A percentile compares a stretch with the other conserved stretches of the same genome.
phyloP scores from a whole-genome alignment of 2,113 vertebrate genomes.

The Ammospiza caudacuta region DNA sequence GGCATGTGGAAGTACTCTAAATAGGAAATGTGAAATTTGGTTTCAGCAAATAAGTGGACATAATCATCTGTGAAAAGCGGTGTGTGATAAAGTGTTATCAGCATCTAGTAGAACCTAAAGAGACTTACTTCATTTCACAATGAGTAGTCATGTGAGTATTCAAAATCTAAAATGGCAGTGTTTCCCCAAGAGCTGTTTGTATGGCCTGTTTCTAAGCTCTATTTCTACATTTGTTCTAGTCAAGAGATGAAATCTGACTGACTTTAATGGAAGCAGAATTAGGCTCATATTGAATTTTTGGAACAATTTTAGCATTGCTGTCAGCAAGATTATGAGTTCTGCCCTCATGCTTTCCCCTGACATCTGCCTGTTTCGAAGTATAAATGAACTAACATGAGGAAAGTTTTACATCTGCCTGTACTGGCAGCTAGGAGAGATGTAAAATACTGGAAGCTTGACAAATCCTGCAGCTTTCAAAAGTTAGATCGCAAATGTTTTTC shows the following conservation, averaged over 20 bases:
- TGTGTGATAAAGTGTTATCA: neutral
- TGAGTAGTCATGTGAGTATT: neutral
- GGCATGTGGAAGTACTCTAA: neutral
- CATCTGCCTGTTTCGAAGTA: slow-evolving; percentile 44
- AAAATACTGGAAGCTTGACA: slow-evolving; percentile 46
- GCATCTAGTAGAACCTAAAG: neutral
- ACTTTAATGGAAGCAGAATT: slow-evolving; percentile 38
- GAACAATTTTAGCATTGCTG: slow-evolving; percentile 11
- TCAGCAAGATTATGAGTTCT: slow-evolving; percentile 42
- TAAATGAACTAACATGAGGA: slow-evolving; percentile 27
- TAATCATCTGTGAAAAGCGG: neutral
- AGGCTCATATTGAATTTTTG: slow-evolving; percentile 43
- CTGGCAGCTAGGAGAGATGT: slow-evolving; percentile 2
- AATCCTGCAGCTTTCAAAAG: slow-evolving; percentile 33
- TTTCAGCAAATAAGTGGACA: neutral
- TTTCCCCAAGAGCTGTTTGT: neutral
- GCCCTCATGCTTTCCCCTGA: slow-evolving; percentile 3
- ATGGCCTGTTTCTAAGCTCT: neutral
- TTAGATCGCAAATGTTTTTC: neutral
- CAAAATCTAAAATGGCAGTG: neutral
- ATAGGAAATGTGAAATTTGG: neutral
- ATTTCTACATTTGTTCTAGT: neutral
- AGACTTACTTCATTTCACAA: neutral
- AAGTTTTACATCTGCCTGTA: slow-evolving; percentile 41
- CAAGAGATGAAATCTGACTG: slow-evolving; percentile 38